phyloP scores from a whole-genome alignment of 1,140 invertebrate species.

The Saxidomus purpurata region DNA sequence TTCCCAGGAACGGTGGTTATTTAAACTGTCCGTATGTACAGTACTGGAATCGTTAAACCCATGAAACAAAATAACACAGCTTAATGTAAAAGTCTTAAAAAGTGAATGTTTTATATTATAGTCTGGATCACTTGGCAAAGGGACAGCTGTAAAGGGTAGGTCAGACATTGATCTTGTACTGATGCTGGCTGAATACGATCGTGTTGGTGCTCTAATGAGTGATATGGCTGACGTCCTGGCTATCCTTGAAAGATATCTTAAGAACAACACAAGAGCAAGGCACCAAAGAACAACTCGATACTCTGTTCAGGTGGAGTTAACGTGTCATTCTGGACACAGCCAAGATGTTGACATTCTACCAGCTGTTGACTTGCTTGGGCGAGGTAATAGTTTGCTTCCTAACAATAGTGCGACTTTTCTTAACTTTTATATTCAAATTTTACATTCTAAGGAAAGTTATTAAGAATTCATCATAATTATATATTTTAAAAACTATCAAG shows the following conservation, averaged over 20 bases:
- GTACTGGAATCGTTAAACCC: too few species aligned
- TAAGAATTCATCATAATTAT: too few species aligned
- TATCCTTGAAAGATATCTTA: neutral
- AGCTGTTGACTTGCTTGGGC: neutral
- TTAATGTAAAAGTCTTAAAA: neutral
- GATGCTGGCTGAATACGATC: neutral
- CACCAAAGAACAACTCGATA: neutral
- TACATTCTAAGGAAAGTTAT: too few species aligned
- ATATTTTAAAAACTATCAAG: too few species aligned
- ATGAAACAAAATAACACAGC: too few species aligned
- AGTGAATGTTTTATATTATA: neutral
- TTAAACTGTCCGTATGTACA: too few species aligned
- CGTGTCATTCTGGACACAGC: neutral
- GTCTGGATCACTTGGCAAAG: constrained; percentile 47
- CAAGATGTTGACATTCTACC: constrained; percentile 4
- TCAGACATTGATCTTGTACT: constrained; percentile 44
- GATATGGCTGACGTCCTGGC: neutral
- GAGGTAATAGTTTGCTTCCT: neutral
- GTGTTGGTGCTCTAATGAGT: constrained; percentile 2
- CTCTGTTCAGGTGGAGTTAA: neutral
- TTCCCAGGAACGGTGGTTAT: too few species aligned
- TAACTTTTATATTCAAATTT: too few species aligned
- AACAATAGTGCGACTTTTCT: too few species aligned
- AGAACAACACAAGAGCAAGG: neutral
- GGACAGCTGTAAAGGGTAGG: constrained; percentile 27